Evolutionary conservation across 1,140 invertebrate species (phyloP), one percentile per base, ranked within the genome.

Genomic region (Papilio glaucus): DNA sequence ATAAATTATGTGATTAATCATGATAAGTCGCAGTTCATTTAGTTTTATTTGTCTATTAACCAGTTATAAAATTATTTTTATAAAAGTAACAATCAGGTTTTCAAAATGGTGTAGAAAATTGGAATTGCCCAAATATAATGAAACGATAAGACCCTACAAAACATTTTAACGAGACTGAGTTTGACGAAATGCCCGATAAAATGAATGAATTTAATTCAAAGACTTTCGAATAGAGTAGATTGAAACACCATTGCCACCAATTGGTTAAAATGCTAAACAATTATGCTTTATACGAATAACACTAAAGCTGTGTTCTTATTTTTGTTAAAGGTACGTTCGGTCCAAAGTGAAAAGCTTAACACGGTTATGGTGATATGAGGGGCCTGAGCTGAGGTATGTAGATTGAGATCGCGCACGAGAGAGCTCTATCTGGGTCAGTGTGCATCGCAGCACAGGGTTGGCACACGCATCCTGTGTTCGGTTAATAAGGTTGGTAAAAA

Each of bases 341-440:
- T 41, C 1, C 49, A 24, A 57, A 57, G 49, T 57, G 49, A 57
- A 57, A 57, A 24, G 49, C 9, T 57, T 57, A 57, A 57, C 49
- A 57, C 49, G 49, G 49, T 57, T 26, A 24, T 57, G 10, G 0
- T 53, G 45, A 10, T 57, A 24, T 12, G 49, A 24, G 49, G 24
- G 49, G 21, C 49, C 21, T 57, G 18, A 57, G 49, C 21, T 57
- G 18, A 57, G 49, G 49, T 57, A 57, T 24, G 49, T 57, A 12
- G 49, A 57, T 57, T 57, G 49, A 57, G 49, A 57, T 57, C 49
- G 49, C 24, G 13, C 13, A 12, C 49, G 21, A 57, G 49, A 26
- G 49, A 24, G 49, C 21, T 41, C 12, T 57, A 57, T 57, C 49
- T 57, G 18, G 49, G 49, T 57, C 21, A 57, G 49, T 57, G n/a